Conservation (phyloP, 2,113 vertebrate species). For the Eudorcas thomsonii region DNA sequence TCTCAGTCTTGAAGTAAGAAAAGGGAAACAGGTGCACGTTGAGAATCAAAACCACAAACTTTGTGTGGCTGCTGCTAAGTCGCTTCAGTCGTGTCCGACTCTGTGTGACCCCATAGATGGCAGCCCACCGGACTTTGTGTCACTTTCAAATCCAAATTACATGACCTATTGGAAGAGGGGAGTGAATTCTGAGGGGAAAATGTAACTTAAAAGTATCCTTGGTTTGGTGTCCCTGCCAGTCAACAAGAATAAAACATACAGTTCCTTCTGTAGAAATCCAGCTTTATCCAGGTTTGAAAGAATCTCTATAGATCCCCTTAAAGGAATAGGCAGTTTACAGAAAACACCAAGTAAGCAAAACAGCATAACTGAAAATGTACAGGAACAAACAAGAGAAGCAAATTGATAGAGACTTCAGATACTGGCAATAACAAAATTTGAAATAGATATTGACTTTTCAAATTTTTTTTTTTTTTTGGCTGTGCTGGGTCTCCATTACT, state of each 20-base stretch:
- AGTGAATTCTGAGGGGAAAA: not conserved
- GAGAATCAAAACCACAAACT: not conserved
- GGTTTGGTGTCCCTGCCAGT: not conserved
- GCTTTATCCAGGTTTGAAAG: not conserved
- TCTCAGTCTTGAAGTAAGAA: not conserved
- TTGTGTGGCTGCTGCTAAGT: not conserved
- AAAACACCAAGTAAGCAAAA: not conserved
- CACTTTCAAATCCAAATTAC: not conserved
- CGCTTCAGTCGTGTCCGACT: too few relatives aligned
- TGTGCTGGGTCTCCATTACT: not conserved
- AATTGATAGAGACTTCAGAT: not conserved
- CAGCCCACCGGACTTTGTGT: too few relatives aligned
- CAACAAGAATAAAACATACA: not conserved
- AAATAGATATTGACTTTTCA: not conserved
- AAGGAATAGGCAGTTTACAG: not conserved
- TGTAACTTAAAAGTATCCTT: not conserved
- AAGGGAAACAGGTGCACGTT: not conserved
- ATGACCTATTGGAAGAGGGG: not conserved
- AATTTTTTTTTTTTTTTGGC: not conserved
- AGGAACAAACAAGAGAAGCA: not conserved
- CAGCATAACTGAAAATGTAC: not conserved
- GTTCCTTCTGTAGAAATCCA: not conserved
- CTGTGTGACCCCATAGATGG: too few relatives aligned
- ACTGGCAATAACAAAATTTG: not conserved
- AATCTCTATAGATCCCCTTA: not conserved